Evolutionary conservation across 2,113 vertebrate genomes (phyloP).

Genomic region (Pygoscelis antarcticus): DNA sequence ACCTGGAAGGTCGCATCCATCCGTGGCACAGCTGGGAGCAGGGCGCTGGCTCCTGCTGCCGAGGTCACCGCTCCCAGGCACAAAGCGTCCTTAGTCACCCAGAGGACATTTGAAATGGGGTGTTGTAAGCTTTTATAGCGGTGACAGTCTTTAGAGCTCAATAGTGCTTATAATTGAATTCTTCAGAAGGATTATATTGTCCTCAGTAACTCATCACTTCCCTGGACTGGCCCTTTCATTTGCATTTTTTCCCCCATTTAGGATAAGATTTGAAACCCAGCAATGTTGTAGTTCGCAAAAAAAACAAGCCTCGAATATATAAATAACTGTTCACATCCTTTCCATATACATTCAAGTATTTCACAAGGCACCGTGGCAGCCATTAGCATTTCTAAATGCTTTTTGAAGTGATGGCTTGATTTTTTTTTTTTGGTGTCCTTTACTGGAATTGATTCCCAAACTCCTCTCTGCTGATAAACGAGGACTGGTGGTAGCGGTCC

Average conservation of each 20-base stretch:
- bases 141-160: not conserved
- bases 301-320: not conserved
- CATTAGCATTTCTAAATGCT: not conserved
- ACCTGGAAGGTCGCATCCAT: conserved; percentile 1
- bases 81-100: not conserved
- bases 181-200: not conserved
- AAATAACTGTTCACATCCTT: conserved; percentile 9
- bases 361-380: conserved; percentile 6
- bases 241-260: not conserved
- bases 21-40: not conserved
- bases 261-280: not conserved
- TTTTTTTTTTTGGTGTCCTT: not conserved
- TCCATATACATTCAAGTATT: conserved; percentile 13
- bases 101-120: not conserved
- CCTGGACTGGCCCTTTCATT: not conserved
- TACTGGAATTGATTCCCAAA: conserved; percentile 76
- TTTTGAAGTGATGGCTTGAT: not conserved
- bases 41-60: not conserved
- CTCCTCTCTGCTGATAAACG: conserved; percentile 75
- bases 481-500: conserved; percentile 90
- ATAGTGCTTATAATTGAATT: not conserved
- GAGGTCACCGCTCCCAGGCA: not conserved
- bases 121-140: not conserved
- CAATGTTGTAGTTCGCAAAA: not conserved
- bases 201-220: not conserved